Evolutionary conservation across 2,888 invertebrate species (phyloP).

Genomic region (Thereva unica): DNA sequence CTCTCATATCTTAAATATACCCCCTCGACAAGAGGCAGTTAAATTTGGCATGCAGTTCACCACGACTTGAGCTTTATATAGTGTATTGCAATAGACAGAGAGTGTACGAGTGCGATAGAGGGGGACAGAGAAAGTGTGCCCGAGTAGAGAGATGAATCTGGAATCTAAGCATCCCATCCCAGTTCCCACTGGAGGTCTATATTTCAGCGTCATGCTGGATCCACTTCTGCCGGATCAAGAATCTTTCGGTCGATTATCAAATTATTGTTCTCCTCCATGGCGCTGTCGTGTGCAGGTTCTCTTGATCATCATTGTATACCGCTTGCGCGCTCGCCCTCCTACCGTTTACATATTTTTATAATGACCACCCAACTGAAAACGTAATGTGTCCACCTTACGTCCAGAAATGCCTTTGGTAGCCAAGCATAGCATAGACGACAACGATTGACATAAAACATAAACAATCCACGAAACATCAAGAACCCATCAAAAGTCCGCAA

Average conservation of each 20-base stretch:
- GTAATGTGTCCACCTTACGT: conserved; percentile 14
- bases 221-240: conserved; percentile 19
- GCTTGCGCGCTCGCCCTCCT: conserved; percentile 2
- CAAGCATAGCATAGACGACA: background rate
- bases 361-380: conserved; percentile 19
- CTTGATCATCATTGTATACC: background rate
- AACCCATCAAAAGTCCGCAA: no score
- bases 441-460: conserved; percentile 6
- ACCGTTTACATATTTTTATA: conserved; percentile 26
- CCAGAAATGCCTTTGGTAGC: background rate
- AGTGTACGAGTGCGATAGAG: no score
- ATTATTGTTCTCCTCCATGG: conserved; percentile 10
- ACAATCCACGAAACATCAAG: background rate
- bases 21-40: conserved; percentile 22
- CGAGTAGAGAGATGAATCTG: conserved; percentile 9
- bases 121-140: no score
- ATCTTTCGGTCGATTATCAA: conserved; percentile 27
- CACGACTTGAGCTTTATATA: conserved; percentile 3
- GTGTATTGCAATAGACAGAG: no score
- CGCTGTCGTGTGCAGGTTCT: background rate
- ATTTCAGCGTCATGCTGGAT: conserved; percentile 5
- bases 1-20: conserved; percentile 15
- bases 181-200: conserved; percentile 12
- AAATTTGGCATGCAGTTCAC: conserved; percentile 17
- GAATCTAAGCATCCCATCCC: background rate